These are phyloP conservation scores for Enteromius anoplus DNA, from an alignment of 2,797 vertebrate genomes.

Conservation along the genomic window DNA sequence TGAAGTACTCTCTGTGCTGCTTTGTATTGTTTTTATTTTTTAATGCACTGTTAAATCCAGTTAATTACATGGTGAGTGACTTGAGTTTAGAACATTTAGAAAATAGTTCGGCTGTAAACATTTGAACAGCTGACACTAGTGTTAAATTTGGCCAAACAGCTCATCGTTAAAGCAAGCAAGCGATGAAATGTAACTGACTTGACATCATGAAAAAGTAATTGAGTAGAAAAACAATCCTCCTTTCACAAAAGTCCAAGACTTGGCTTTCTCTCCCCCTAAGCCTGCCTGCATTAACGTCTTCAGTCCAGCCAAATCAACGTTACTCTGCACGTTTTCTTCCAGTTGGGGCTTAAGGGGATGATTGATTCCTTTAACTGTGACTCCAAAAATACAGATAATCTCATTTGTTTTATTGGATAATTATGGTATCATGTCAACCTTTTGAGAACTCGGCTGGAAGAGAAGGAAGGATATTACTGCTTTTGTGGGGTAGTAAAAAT, in stretches of 20 bases:
- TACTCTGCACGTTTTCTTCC: conserved; percentile 15
- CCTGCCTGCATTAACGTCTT: neutral
- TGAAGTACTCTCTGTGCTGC: neutral
- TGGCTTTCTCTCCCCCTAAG: neutral
- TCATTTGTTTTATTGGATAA: conserved; percentile 21
- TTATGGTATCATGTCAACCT: conserved; percentile 20
- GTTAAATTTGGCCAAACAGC: neutral
- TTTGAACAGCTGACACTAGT: neutral
- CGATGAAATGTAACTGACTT: neutral
- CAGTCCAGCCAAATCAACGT: conserved; percentile 5
- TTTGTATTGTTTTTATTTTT: neutral
- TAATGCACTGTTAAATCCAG: neutral
- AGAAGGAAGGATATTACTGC: conserved; percentile 23
- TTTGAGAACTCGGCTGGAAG: neutral
- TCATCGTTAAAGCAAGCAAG: neutral
- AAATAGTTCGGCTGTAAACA: neutral
- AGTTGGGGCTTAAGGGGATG: conserved; percentile 31
- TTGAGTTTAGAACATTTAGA: neutral
- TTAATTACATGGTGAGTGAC: neutral
- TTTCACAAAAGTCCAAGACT: conserved; percentile 15
- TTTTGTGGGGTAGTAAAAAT: conserved; percentile 46
- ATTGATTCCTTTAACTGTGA: conserved; percentile 34
- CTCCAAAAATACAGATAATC: conserved; percentile 34
- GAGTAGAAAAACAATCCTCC: neutral
- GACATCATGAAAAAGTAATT: neutral